Evolutionary conservation across 2,888 invertebrate genomes (phyloP).

Genomic region (Xanthorhoe spadicearia): DNA sequence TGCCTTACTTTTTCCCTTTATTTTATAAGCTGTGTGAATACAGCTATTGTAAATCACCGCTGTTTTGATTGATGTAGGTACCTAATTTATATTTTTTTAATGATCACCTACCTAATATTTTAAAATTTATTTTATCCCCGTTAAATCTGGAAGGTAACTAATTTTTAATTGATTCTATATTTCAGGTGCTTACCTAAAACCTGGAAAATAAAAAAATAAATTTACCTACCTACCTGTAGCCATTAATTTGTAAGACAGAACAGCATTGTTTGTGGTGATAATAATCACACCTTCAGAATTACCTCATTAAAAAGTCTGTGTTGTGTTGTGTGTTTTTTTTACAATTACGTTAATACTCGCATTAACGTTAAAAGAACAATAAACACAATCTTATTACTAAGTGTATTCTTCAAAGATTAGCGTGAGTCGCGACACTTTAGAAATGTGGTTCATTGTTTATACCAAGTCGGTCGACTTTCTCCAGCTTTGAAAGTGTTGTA

Average conservation of each 20-base stretch:
- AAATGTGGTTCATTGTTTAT: constrained; percentile 43
- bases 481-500: constrained; percentile 63
- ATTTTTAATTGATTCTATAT: too few species aligned
- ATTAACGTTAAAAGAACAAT: constrained; percentile 12
- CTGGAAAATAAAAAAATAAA: too few species aligned
- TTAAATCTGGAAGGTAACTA: too few species aligned
- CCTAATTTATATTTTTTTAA: too few species aligned
- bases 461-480: constrained; percentile 60
- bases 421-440: constrained; percentile 48
- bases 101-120: too few species aligned
- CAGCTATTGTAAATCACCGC: neutral
- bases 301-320: neutral
- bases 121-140: too few species aligned
- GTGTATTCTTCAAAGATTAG: constrained; percentile 46
- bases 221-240: neutral
- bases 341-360: neutral
- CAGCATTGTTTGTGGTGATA: neutral
- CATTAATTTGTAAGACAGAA: neutral
- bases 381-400: constrained; percentile 26
- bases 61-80: too few species aligned
- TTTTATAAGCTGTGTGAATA: neutral
- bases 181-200: too few species aligned
- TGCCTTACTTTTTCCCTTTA: neutral
- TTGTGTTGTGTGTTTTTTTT: neutral
- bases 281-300: neutral